Conservation (phyloP, 2,797 vertebrate genomes). For the Platalea minor region DNA sequence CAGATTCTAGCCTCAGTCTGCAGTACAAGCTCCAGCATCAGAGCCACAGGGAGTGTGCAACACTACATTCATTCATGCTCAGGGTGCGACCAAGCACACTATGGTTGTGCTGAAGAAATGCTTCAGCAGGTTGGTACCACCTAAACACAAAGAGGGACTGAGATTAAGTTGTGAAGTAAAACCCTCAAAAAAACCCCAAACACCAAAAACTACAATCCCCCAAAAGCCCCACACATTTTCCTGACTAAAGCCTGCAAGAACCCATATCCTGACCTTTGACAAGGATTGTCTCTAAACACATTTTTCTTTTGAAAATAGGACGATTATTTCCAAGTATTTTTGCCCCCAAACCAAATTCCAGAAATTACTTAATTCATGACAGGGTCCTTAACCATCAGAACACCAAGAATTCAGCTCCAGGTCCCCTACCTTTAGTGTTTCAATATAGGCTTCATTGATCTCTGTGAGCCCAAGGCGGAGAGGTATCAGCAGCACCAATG, state of each 20-base stretch:
- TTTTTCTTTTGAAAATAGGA: background rate
- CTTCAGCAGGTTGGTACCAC: background rate
- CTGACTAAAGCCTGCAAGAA: background rate
- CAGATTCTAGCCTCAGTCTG: background rate
- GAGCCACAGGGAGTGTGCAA: background rate
- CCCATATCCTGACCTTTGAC: background rate
- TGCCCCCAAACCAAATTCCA: background rate
- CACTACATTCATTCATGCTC: background rate
- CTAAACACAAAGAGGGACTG: background rate
- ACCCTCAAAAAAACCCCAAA: background rate
- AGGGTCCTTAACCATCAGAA: background rate
- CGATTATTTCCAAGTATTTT: background rate
- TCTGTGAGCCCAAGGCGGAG: conserved; percentile 95
- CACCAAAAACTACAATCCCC: background rate
- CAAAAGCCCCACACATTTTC: background rate
- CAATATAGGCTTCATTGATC: conserved; percentile 96
- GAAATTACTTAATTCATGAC: background rate
- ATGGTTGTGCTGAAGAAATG: background rate
- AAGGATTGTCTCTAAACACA: background rate
- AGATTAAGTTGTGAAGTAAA: background rate
- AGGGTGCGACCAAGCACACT: background rate
- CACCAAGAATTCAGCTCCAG: background rate
- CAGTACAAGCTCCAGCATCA: background rate
- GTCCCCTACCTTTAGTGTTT: conserved; percentile 89
- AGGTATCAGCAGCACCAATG: conserved; percentile 94